Conservation (phyloP, 2,888 invertebrate genomes). For the Rhogogaster chlorosoma region DNA sequence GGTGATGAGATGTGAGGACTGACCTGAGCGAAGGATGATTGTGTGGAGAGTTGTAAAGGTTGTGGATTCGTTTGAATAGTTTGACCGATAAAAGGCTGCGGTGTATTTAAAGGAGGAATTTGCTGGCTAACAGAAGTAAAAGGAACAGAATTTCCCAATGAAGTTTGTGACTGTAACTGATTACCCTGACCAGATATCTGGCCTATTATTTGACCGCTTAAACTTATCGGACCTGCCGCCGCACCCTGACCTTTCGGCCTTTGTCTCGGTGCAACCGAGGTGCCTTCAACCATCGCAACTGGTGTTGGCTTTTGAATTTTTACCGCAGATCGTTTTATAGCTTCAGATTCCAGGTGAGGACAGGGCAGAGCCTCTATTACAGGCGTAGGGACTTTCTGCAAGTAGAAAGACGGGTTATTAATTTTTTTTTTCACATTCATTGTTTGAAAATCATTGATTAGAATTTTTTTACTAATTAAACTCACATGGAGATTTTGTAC, state of each 20-base stretch:
- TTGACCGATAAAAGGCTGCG: slow-evolving; percentile 65
- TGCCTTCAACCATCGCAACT: slow-evolving; percentile 83
- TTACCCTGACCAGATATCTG: slow-evolving; percentile 76
- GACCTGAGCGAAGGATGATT: slow-evolving; percentile 61
- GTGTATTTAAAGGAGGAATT: slow-evolving; percentile 62
- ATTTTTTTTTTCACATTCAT: neutral
- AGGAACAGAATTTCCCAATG: slow-evolving; percentile 65
- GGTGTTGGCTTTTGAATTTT: slow-evolving; percentile 78
- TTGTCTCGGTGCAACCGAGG: slow-evolving; percentile 91
- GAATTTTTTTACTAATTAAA: slow-evolving; percentile 55
- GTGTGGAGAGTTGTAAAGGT: slow-evolving; percentile 60
- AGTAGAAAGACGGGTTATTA: slow-evolving; percentile 56
- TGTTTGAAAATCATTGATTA: neutral
- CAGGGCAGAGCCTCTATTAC: slow-evolving; percentile 83
- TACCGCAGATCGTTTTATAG: slow-evolving; percentile 80
- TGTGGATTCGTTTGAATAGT: slow-evolving; percentile 60
- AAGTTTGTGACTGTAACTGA: slow-evolving; percentile 63
- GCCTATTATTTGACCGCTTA: slow-evolving; percentile 75
- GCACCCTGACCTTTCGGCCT: slow-evolving; percentile 85
- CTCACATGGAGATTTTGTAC: slow-evolving; percentile 89
- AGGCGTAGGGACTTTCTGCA: slow-evolving; percentile 84
- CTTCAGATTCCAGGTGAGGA: slow-evolving; percentile 86
- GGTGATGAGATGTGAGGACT: slow-evolving; percentile 70
- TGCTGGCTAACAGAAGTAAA: slow-evolving; percentile 66
- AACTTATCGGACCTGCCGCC: slow-evolving; percentile 73